phyloP scores from a whole-genome alignment of 2,797 vertebrate species.

The Platalea minor region DNA sequence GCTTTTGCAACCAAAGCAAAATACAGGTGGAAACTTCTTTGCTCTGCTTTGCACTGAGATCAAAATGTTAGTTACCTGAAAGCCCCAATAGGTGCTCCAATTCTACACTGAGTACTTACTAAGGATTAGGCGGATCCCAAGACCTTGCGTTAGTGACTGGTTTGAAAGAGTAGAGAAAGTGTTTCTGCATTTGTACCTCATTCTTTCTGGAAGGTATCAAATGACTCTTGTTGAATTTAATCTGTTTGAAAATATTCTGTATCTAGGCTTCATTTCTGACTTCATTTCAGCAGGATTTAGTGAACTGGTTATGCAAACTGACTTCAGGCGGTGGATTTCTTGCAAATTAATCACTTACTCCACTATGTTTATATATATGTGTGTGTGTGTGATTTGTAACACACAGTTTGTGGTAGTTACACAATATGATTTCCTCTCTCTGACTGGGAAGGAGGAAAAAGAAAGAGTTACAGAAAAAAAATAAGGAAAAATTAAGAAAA shows the following conservation, averaged over 20 bases:
- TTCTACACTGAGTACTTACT: neutral
- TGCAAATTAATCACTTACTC: neutral
- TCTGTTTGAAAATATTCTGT: neutral
- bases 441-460: neutral
- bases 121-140: neutral
- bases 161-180: neutral
- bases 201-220: neutral
- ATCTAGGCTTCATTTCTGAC: neutral
- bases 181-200: neutral
- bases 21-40: neutral
- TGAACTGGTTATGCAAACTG: slow-evolving; percentile 13
- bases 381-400: neutral
- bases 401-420: neutral
- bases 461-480: neutral
- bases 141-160: neutral
- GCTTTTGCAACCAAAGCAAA: neutral
- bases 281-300: neutral
- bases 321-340: neutral
- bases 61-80: neutral
- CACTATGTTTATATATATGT: neutral
- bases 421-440: neutral
- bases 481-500: neutral
- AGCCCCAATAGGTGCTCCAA: neutral
- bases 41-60: neutral
- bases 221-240: neutral